Base-by-base conservation (phyloP, 2,797 vertebrate species). In the Protonibea diacanthus region DNA sequence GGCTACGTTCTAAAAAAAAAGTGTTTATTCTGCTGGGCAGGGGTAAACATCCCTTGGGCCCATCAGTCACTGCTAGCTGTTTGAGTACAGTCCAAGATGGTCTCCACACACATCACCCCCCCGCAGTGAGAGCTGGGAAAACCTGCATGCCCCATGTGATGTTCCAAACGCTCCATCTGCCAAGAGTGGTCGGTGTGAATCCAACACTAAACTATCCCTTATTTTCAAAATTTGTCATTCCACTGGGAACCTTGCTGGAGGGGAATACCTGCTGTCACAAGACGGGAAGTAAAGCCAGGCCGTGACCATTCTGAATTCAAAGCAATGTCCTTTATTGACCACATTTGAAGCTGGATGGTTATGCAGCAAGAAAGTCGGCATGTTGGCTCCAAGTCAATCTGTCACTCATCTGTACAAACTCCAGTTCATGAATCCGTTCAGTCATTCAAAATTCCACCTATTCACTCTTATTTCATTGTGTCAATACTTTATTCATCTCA, bases 41-140 rank as follows among this genome's bases (percentile, higher is more conserved):
- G 59, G 80, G 78, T 70, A 85, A 86, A 82, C 59, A 78, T 89
- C 89, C 90, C 88, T n/a, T 20, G 78, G 81, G 86, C 58, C 82
- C 86, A 84, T 88, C 90, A 91, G 84, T 91, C 89, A 89, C 70
- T 82, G 74, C 82, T 86, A 67, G 84, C 81, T 86, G 83, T 90
- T 86, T 89, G 90, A 90, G 83, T 68, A 44, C 73, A 56, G 77
- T 89, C 89, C 88, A 91, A 88, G 60, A 88, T 84, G 79, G 67
- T 80, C 77, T 72, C 58, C 58, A 4, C 48, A 71, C 70, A 72
- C 40, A 27, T 25, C 42, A 59, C 47, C 48, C 29, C n/a, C 70
- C 27, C 18, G 20, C 68, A 60, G 76, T 72, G 73, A 73, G 77
- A 72, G 58, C 72, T 64, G 65, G 75, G 76, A 70, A 74, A 91